Evolutionary conservation across 2,888 invertebrate genomes (phyloP), one percentile per base, ranked within the genome.

Genomic region (Agrotis segetum): DNA sequence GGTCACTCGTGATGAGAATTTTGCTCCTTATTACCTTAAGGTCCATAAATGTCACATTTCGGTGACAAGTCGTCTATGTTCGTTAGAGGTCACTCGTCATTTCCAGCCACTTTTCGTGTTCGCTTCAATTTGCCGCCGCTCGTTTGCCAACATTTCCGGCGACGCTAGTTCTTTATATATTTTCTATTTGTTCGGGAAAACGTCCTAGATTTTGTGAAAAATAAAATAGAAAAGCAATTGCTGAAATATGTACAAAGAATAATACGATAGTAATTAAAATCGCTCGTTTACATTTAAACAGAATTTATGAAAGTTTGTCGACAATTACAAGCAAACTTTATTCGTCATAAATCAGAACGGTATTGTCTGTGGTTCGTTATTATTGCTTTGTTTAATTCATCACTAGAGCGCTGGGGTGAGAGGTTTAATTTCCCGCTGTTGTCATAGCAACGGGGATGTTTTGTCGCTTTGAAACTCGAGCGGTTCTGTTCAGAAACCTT

Each of bases 381-480:
- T 79, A 74, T 76, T 74, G 68, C 77, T 74, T 65, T 76, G 77
- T 77, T 74, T 77, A 73, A 81, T 77, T 79, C 68, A 67, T 74
- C 66, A 75, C 68, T 52, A 61, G 60, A 63, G 50, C 63, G 70
- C 34, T 17, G 53, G 53, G 9, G 16, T 6, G 34, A 29, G 59
- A 52, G 59, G 70, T 71, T 72, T 77, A 74, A 40, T 40, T 40
- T 44, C 64, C 50, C 53, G 11, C 29, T 46, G 78, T 75, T 49
- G 70, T 29, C 70, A 71, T 75, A 67, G 40, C 69, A 60, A 82
- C 83, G 61, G 44, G 61, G 24, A 16, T 62, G 72, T 60, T 69
- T 47, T 69, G 68, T 67, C 67, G 29, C 75, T 69, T 75, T 78
- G 80, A 61, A 70, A 78, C 11, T n/a, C 2, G 68, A 80, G 53